Conservation (phyloP, 1,140 invertebrate species). For the Neotoxoptera formosana region DNA sequence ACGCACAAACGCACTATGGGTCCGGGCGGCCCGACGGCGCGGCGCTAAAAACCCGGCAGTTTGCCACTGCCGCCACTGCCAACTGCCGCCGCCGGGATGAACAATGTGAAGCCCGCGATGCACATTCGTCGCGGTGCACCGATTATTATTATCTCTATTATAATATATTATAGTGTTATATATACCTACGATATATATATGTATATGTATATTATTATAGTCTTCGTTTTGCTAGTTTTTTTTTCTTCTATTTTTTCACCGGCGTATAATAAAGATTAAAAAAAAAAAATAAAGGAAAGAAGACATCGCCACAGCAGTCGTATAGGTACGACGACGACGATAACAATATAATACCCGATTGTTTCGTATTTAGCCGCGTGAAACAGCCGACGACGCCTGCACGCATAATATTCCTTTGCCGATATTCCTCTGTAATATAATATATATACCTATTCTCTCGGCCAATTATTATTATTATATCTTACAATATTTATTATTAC, state of each 20-base stretch:
- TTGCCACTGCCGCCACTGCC: neutral
- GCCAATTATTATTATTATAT: neutral
- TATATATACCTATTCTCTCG: neutral
- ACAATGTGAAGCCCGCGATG: conserved; percentile 37
- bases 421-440: neutral
- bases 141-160: conserved; percentile 38
- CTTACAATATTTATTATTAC: neutral
- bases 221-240: neutral
- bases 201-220: neutral
- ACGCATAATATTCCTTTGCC: neutral
- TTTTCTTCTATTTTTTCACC: neutral
- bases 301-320: neutral
- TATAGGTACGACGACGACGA: no score
- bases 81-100: neutral
- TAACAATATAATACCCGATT: conserved; percentile 29
- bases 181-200: no score
- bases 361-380: conserved; percentile 50
- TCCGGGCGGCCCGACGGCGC: conserved; percentile 19
- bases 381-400: conserved; percentile 33
- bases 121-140: conserved; percentile 51
- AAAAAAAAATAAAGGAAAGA: neutral
- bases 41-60: conserved; percentile 42
- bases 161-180: neutral
- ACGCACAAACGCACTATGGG: neutral
- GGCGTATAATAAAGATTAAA: neutral